Conservation (phyloP, 1,140 invertebrate genomes). For the Heliconius eleuchia region DNA sequence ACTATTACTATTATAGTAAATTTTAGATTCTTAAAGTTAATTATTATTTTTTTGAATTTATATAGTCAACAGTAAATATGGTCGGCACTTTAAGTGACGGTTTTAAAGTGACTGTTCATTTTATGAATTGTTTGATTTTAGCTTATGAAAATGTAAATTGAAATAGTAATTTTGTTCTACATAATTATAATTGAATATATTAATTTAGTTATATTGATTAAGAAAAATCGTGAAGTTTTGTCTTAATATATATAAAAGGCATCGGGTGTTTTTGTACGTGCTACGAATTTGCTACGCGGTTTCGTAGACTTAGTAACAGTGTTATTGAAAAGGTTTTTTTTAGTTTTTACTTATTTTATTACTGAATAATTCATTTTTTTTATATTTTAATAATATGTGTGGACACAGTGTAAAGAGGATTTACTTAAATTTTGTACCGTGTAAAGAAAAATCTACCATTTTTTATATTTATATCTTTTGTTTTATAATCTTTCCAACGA, state of each 20-base stretch:
- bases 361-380: not conserved
- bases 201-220: not conserved
- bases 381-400: not conserved
- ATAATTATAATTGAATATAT: not conserved
- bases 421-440: not conserved
- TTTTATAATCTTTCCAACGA: not conserved
- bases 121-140: not conserved
- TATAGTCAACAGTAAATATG: no score
- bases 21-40: not conserved
- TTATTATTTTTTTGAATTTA: not conserved
- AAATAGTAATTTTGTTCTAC: not conserved
- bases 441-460: not conserved
- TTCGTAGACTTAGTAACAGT: not conserved
- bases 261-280: not conserved
- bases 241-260: not conserved
- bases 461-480: not conserved
- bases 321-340: not conserved
- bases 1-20: not conserved
- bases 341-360: not conserved
- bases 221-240: not conserved
- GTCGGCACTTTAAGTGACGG: not conserved
- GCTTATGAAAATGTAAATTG: not conserved
- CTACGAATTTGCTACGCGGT: slow-evolving; percentile 10
- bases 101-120: not conserved
- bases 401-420: not conserved